These are phyloP conservation scores for Acleris cristana DNA, from an alignment of 2,888 invertebrate species.

Conservation along the genomic window DNA sequence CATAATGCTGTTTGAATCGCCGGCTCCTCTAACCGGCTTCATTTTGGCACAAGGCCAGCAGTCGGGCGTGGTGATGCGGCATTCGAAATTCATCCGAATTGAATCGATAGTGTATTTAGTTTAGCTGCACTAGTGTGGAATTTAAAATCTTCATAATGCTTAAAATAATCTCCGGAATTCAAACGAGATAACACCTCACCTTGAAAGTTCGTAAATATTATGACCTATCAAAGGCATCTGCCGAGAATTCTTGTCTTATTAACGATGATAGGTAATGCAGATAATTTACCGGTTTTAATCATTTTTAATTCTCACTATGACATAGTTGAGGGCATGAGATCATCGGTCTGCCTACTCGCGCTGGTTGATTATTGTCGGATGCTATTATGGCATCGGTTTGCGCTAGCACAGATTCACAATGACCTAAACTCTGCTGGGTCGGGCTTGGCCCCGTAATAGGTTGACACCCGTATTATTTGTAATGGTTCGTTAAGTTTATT, in stretches of 20 bases:
- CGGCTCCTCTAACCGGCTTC: conserved; percentile 59
- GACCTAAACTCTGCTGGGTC: background rate
- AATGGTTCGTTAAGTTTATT: background rate
- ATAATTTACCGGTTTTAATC: conserved; percentile 24
- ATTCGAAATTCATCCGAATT: conserved; percentile 51
- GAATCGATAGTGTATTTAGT: conserved; percentile 43
- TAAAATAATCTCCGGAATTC: conserved; percentile 8
- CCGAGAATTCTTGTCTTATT: background rate
- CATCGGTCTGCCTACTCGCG: conserved; percentile 45
- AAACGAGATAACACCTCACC: conserved; percentile 8
- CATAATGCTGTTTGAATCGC: conserved; percentile 39
- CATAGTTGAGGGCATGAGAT: conserved; percentile 51
- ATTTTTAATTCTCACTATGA: conserved; percentile 32
- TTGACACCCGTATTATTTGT: background rate
- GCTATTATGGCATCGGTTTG: conserved; percentile 15
- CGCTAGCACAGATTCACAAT: conserved; percentile 20
- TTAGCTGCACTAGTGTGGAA: background rate
- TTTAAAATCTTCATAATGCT: background rate
- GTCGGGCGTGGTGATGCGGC: conserved; percentile 61
- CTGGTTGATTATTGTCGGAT: conserved; percentile 27
- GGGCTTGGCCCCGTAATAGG: background rate
- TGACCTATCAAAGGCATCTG: background rate
- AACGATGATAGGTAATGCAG: background rate
- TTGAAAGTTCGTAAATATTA: conserved; percentile 4
- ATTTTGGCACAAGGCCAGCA: conserved; percentile 69